Conservation (phyloP, 2,113 vertebrate genomes). For the Gadus chalcogrammus region DNA sequence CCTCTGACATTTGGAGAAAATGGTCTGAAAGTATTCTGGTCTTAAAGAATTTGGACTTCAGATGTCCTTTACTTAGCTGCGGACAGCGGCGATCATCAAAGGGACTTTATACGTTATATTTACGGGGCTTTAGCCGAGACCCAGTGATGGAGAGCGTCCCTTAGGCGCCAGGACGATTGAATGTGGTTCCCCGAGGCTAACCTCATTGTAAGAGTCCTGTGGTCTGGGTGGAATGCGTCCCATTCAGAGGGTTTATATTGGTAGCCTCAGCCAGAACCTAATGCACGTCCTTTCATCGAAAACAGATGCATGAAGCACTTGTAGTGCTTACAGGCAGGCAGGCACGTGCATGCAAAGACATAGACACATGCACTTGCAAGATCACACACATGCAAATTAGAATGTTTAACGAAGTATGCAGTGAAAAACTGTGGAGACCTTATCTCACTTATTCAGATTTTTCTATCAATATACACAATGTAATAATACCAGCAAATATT, state of each 20-base stretch:
- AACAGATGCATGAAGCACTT: background rate
- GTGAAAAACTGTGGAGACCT: too few relatives aligned
- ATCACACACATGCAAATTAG: too few relatives aligned
- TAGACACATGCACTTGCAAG: background rate
- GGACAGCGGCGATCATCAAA: background rate
- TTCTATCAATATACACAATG: too few relatives aligned
- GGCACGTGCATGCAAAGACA: background rate
- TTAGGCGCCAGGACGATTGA: slow-evolving; percentile 44
- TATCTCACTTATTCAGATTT: too few relatives aligned
- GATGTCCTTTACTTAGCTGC: background rate
- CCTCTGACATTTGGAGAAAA: slow-evolving; percentile 40
- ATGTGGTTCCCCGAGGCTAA: slow-evolving; percentile 35
- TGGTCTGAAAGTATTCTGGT: background rate
- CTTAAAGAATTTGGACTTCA: background rate
- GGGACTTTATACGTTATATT: background rate
- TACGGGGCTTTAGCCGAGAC: slow-evolving; percentile 34
- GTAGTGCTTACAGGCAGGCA: background rate
- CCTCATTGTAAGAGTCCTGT: slow-evolving; percentile 42
- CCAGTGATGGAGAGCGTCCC: slow-evolving; percentile 38
- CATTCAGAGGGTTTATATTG: slow-evolving; percentile 33
- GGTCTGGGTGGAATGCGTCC: slow-evolving; percentile 41
- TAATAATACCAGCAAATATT: too few relatives aligned
- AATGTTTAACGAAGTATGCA: too few relatives aligned
- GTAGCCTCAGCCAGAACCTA: slow-evolving; percentile 24
- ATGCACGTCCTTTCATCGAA: slow-evolving; percentile 22